A percentile compares a stretch with the other conserved stretches of the same genome.
Conservation (phyloP, 2,888 invertebrate genomes). For the Spodoptera exigua region DNA sequence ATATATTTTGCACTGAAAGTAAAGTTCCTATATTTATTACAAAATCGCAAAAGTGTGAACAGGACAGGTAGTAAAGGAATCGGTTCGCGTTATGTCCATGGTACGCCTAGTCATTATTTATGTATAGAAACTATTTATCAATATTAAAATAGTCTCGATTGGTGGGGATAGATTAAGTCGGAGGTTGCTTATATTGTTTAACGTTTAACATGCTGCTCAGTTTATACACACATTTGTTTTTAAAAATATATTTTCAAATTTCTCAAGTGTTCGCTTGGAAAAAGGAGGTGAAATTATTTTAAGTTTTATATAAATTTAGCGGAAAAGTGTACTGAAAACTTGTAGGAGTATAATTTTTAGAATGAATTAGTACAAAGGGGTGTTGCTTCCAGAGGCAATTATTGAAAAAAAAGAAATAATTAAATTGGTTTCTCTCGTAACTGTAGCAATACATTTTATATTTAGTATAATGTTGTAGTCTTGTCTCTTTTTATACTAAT, state of each 20-base stretch:
- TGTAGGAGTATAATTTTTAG: slow-evolving; percentile 61
- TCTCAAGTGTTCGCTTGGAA: slow-evolving; percentile 47
- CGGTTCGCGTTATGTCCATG: slow-evolving; percentile 81
- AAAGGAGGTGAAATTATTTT: slow-evolving; percentile 44
- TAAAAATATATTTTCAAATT: slow-evolving; percentile 36
- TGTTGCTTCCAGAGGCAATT: slow-evolving; percentile 70
- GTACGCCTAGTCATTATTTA: slow-evolving; percentile 88
- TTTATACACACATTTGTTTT: slow-evolving; percentile 44
- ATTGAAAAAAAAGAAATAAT: slow-evolving; percentile 55
- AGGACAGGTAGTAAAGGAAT: slow-evolving; percentile 63
- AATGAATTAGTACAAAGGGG: slow-evolving; percentile 78
- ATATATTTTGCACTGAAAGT: slow-evolving; percentile 83
- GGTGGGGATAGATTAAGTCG: slow-evolving; percentile 71
- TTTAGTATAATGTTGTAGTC: slow-evolving; percentile 73
- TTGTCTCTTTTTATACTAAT: slow-evolving; percentile 70
- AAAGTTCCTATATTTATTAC: slow-evolving; percentile 87
- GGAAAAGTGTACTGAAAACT: slow-evolving; percentile 63
- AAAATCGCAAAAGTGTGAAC: slow-evolving; percentile 69
- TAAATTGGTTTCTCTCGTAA: slow-evolving; percentile 78
- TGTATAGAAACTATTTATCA: slow-evolving; percentile 80
- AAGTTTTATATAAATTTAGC: slow-evolving; percentile 59
- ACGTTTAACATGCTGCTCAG: slow-evolving; percentile 71
- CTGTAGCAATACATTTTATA: slow-evolving; percentile 75
- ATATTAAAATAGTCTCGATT: slow-evolving; percentile 75
- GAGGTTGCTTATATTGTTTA: slow-evolving; percentile 65